Evolutionary conservation across 2,113 vertebrate species (phyloP), one percentile per base, ranked within the genome.

Genomic region (Phocoena sinus): DNA sequence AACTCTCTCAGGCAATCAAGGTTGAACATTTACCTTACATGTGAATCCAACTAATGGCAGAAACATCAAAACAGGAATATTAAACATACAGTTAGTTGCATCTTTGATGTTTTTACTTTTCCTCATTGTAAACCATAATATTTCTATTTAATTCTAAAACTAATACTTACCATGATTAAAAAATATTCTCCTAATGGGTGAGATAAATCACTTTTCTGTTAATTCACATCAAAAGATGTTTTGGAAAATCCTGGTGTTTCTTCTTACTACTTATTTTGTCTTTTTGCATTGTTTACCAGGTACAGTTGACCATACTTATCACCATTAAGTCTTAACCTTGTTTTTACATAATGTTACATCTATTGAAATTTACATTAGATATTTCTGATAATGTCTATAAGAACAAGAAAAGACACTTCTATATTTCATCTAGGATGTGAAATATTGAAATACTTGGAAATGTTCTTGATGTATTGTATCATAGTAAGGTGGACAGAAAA

Each of bases 341-440:
- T 47, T 93, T 94, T 87, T n/a, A 71, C 38, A 71, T 73, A 90
- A 73, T 82, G 20, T 63, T 92, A 71, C n/a, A 47, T 3, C 26
- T 58, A 82, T 80, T 93, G 23, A 44, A 68, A 28, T 85, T 50
- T 67, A 67, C 33, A 41, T 83, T 63, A 90, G 1, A 6, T 91
- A 50, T 81, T 82, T 94, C 21, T 73, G 12, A 94, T 89, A 94
- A 58, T 41, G 20, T 91, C 4, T 38, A 44, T 62, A 71, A 84
- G 21, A 67, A 90, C 8, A 97, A 26, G 1, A 95, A 96, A 95
- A 0, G n/a, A 77, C 62, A 94, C 6, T 58, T 60, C 89, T 89
- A 67, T 67, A 96, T 97, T 94, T 86, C n/a, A 92, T 67, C 18
- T 74, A 94, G 68, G 33, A 47, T 89, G 71, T 93, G 8, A 96